Evolutionary conservation across 2,797 vertebrate species (phyloP).

Genomic region (Catharus ustulatus): DNA sequence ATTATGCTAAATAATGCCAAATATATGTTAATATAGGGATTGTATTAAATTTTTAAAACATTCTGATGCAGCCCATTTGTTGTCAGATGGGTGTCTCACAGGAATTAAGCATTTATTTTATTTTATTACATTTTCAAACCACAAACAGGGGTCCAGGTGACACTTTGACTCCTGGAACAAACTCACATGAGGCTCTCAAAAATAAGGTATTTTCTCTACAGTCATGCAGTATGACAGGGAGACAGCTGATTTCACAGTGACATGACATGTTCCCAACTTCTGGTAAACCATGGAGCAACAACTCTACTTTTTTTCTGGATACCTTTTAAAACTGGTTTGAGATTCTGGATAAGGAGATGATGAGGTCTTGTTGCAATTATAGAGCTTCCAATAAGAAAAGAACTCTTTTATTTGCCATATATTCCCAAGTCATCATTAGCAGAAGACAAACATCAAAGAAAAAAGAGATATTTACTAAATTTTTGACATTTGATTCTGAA

Average conservation of each 20-base stretch:
- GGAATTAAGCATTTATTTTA: neutral
- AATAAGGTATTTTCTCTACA: neutral
- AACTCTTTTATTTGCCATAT: neutral
- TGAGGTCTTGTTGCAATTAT: rapidly evolving
- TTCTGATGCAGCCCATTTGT: neutral
- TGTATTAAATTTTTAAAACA: neutral
- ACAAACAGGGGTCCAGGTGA: neutral
- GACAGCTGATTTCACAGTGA: neutral
- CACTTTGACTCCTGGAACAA: neutral
- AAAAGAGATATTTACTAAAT: neutral
- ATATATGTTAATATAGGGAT: neutral
- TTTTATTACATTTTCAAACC: neutral
- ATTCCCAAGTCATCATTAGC: neutral
- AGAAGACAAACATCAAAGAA: neutral
- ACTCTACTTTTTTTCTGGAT: neutral
- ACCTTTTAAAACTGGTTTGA: rapidly evolving
- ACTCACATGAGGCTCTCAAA: neutral
- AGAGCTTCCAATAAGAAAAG: neutral
- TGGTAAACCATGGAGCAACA: neutral
- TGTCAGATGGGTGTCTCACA: neutral
- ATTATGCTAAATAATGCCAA: neutral
- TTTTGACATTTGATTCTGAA: neutral
- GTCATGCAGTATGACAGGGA: neutral
- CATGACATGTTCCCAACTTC: rapidly evolving
- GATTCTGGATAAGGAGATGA: neutral